Conservation (phyloP, 2,797 vertebrate genomes). For the Coregonus ussuriensis region DNA sequence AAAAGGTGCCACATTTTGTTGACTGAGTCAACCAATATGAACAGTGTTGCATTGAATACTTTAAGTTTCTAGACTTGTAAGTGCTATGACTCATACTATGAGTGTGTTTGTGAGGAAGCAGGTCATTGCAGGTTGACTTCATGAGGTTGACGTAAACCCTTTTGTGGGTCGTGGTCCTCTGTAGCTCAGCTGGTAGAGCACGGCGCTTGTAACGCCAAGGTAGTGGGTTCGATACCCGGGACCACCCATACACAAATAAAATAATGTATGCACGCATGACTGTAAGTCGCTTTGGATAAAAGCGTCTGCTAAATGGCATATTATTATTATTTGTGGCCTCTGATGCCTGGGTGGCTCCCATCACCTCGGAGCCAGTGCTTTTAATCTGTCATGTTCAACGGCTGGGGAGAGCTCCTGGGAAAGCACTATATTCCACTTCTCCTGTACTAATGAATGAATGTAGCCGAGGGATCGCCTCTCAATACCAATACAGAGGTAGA, state of each 20-base stretch:
- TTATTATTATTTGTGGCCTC: constrained; percentile 16
- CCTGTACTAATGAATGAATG: not conserved
- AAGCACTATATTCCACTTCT: not conserved
- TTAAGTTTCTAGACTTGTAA: not conserved
- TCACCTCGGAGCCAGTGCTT: constrained; percentile 38
- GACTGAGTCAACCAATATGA: not conserved
- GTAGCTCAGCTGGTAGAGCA: too few relatives aligned
- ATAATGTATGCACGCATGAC: too few relatives aligned
- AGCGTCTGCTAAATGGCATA: too few relatives aligned
- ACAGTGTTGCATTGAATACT: not conserved
- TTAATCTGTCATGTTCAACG: constrained; percentile 48
- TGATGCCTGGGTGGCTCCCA: constrained; percentile 43
- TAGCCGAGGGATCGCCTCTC: not conserved
- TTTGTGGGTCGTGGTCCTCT: constrained; percentile 8
- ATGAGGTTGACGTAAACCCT: constrained; percentile 32
- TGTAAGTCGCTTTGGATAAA: too few relatives aligned
- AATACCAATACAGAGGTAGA: not conserved
- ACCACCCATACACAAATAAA: too few relatives aligned
- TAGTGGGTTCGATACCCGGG: too few relatives aligned
- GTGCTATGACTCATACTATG: not conserved
- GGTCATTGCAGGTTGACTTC: constrained; percentile 17
- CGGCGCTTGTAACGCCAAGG: too few relatives aligned
- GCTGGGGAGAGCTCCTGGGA: constrained; percentile 15
- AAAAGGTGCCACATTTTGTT: not conserved
- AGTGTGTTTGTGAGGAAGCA: not conserved